Percentiles rank a stretch among this genome's conserved stretches.
These are phyloP conservation scores for Zaprionus vittiger DNA, from an alignment of 1,140 invertebrate genomes.

Conservation along the genomic window DNA sequence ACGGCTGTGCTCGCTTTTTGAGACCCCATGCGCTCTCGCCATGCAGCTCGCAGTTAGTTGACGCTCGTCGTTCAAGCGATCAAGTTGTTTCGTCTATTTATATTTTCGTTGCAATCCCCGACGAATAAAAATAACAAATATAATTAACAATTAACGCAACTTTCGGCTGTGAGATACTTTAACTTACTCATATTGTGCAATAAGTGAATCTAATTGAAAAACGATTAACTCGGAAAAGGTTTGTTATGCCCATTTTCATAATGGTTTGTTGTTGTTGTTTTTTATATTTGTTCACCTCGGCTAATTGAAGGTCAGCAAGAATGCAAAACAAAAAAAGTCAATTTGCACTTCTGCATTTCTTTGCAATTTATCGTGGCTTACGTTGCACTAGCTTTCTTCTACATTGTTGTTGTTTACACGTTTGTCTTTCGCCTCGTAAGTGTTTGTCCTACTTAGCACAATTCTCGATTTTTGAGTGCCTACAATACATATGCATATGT, in stretches of 20 bases:
- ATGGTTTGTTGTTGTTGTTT: neutral
- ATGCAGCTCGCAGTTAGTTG: slow-evolving; percentile 64
- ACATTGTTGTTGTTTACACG: neutral
- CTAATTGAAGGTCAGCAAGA: slow-evolving; percentile 41
- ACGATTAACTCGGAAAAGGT: slow-evolving; percentile 24
- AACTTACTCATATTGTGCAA: slow-evolving; percentile 18
- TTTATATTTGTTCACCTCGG: slow-evolving; percentile 13
- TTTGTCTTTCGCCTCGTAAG: neutral
- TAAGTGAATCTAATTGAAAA: slow-evolving; percentile 17
- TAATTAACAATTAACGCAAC: slow-evolving; percentile 7
- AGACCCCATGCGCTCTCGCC: slow-evolving; percentile 69
- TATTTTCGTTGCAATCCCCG: slow-evolving; percentile 2
- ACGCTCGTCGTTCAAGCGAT: slow-evolving; percentile 68
- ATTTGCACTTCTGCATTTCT: slow-evolving; percentile 21
- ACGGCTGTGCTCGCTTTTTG: slow-evolving; percentile 35
- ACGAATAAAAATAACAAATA: slow-evolving; percentile 16
- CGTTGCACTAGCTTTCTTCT: slow-evolving; percentile 11
- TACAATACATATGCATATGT: neutral
- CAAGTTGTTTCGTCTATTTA: slow-evolving; percentile 57
- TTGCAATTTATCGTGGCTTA: slow-evolving; percentile 14
- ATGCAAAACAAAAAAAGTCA: neutral
- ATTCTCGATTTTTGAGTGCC: slow-evolving; percentile 15
- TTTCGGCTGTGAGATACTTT: neutral
- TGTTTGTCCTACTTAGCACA: slow-evolving; percentile 19
- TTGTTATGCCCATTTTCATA: slow-evolving; percentile 22